phyloP scores from a whole-genome alignment of 2,797 vertebrate species.

The Sebastes kiyomatsui region DNA sequence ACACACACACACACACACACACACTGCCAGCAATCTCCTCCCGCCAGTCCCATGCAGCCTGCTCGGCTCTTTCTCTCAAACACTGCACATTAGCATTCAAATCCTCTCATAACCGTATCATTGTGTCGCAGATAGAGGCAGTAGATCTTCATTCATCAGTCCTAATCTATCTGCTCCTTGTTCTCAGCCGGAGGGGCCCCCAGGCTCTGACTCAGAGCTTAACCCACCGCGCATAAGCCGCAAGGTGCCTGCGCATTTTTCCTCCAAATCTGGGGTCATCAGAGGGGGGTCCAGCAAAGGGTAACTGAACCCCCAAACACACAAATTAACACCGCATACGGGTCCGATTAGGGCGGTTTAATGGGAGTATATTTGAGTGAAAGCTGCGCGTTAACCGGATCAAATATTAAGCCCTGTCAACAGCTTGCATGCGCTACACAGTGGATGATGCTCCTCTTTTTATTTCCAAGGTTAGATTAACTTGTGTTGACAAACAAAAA shows the following conservation, averaged over 20 bases:
- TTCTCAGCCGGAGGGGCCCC: conserved; percentile 65
- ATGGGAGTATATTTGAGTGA: conserved; percentile 18
- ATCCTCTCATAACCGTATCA: conserved; percentile 71
- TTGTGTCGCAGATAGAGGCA: conserved; percentile 73
- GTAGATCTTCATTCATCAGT: conserved; percentile 76
- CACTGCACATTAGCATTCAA: conserved; percentile 75
- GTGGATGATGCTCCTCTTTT: conserved; percentile 26
- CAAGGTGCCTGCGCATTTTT: conserved; percentile 73
- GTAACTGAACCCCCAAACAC: background rate
- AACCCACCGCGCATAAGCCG: conserved; percentile 63
- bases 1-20: conserved; percentile 9
- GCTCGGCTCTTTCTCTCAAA: conserved; percentile 57
- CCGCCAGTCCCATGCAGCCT: conserved; percentile 33
- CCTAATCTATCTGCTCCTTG: conserved; percentile 78
- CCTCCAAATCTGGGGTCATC: conserved; percentile 58
- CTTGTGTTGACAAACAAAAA: background rate
- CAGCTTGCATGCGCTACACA: conserved; percentile 39
- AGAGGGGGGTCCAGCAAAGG: conserved; percentile 20
- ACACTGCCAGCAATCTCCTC: conserved; percentile 33
- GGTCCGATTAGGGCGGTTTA: conserved; percentile 5
- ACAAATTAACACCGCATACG: background rate
- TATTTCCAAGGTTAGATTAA: conserved; percentile 60
- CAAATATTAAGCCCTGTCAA: conserved; percentile 45
- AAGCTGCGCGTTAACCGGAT: conserved; percentile 47
- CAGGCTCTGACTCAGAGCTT: conserved; percentile 68